Evolutionary conservation across 2,113 vertebrate genomes (phyloP).

Genomic region (Symphodus melops): DNA sequence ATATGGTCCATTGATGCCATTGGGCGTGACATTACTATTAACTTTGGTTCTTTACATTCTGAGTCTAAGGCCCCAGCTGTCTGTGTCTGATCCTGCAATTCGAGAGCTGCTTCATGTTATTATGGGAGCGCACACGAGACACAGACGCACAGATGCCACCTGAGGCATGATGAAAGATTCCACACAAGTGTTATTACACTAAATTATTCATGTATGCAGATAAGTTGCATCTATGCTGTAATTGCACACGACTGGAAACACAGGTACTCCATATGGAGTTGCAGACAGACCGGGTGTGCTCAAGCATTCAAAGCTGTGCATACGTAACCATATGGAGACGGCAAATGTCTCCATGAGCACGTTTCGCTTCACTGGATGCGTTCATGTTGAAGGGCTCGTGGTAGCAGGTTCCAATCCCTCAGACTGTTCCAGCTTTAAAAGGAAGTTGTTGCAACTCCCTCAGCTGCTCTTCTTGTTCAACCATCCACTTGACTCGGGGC

Average conservation of each 20-base stretch:
- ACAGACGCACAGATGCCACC: slow-evolving; percentile 52
- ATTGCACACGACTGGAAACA: slow-evolving; percentile 26
- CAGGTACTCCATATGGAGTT: slow-evolving; percentile 32
- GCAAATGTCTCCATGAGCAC: neutral
- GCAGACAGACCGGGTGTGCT: neutral
- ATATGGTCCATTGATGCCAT: neutral
- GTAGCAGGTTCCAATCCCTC: neutral
- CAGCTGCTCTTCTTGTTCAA: no score
- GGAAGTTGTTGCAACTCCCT: neutral
- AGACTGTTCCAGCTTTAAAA: slow-evolving; percentile 1
- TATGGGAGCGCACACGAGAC: slow-evolving; percentile 38
- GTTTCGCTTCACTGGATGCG: neutral
- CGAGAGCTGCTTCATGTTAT: slow-evolving; percentile 35
- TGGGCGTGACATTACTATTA: neutral
- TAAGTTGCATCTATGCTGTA: slow-evolving; percentile 37
- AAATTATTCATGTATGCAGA: slow-evolving; percentile 65
- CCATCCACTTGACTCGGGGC: no score
- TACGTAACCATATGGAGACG: slow-evolving; percentile 8
- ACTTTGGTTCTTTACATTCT: neutral
- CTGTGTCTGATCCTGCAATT: slow-evolving; percentile 7
- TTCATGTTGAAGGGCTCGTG: neutral
- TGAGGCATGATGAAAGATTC: slow-evolving; percentile 61
- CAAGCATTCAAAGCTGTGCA: neutral
- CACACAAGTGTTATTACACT: slow-evolving; percentile 44
- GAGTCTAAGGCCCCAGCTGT: slow-evolving; percentile 35